Evolutionary conservation across 2,888 invertebrate genomes (phyloP), one percentile per base, ranked within the genome.

Genomic region (Monopis laevigella): DNA sequence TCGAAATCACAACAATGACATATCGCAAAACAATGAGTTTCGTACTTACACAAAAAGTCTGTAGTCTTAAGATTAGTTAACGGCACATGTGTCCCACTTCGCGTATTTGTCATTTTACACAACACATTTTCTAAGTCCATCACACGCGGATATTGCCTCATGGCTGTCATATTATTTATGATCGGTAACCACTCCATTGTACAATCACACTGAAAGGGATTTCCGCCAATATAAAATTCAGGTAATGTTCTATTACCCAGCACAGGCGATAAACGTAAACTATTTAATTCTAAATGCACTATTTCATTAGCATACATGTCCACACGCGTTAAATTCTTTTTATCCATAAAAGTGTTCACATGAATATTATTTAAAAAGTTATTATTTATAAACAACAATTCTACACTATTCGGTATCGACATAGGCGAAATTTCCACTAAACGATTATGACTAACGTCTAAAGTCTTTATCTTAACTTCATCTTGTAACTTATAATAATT

Each of bases 1-100:
- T 95, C 95, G 65, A 93, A 96, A 65, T 96, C 96, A 73, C 97
- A 97, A 73, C 97, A 97, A 65, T 94, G 93, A 72, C 97, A 97
- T 39, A 93, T 85, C 28, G 95, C 92, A 70, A 96, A 96, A 77
- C 97, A 97, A 73, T 96, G 94, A 41, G 91, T 88, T 62, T 92
- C 91, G 81, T 96, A 96, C 56, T 88, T 89, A 78, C 96, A 96
- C 54, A 96, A 84, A 75, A 96, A 96, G 69, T 95, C 92, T 49
- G 90, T 86, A 42, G 91, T 85, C 54, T 88, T 87, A 21, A 93
- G 88, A 48, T 88, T 85, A 48, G 89, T 86, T 53, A 94, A 83
- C 46, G 90, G 86, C 63, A 92, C 85, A 61, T 92, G 88, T 40
- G 89, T 88, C 58, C 89, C 86, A 55, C 92, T 93, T 19, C 92